phyloP scores from a whole-genome alignment of 2,888 invertebrate genomes.

The Timema podura region DNA sequence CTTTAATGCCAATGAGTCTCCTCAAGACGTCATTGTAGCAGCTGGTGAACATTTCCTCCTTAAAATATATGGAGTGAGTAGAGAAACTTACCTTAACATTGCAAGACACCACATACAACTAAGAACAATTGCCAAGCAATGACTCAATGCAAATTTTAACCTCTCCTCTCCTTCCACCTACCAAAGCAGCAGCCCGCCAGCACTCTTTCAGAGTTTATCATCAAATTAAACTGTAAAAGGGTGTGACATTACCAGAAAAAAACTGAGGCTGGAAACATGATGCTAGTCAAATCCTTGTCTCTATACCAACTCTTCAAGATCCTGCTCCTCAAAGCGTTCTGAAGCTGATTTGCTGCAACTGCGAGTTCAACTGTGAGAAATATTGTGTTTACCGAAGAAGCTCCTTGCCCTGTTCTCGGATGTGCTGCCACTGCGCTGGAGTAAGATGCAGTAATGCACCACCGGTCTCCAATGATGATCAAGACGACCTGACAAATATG shows the following conservation, averaged over 20 bases:
- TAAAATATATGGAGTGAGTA: background rate
- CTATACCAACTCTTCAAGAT: background rate
- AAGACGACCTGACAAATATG: background rate
- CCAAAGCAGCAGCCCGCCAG: background rate
- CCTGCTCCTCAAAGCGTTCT: background rate
- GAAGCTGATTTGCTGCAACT: background rate
- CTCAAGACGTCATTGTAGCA: background rate
- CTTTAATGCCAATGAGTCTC: background rate
- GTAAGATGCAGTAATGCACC: too few relatives aligned
- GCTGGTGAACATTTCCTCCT: constrained; percentile 1
- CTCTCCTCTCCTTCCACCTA: background rate
- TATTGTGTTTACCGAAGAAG: background rate
- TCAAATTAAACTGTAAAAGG: background rate
- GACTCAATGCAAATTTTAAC: background rate
- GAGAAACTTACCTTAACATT: background rate
- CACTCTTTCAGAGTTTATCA: background rate
- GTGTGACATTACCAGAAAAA: background rate
- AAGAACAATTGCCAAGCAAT: constrained; percentile 1
- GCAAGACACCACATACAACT: background rate
- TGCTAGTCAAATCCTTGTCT: background rate
- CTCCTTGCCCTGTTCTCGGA: background rate
- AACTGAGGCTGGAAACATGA: background rate
- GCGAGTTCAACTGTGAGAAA: background rate
- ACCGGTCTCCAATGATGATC: background rate
- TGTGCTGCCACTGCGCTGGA: too few relatives aligned